Evolutionary conservation across 2,113 vertebrate genomes (phyloP).

Genomic region (Chloropsis cyanopogon): DNA sequence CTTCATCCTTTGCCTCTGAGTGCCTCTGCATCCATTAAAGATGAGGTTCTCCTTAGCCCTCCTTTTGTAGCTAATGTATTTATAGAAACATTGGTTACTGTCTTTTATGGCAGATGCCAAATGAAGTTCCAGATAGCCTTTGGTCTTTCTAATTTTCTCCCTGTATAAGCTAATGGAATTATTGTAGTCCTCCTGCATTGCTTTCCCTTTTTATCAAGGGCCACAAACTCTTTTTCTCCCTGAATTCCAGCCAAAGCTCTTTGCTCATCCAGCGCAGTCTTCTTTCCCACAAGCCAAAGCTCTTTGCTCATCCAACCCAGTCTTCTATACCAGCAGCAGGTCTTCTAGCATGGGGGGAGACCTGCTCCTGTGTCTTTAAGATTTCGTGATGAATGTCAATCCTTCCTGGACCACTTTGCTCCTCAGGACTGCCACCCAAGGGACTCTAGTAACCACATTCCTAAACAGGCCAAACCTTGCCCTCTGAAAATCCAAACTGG

Average conservation of each 20-base stretch:
- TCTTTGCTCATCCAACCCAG: background rate
- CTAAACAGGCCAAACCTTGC: background rate
- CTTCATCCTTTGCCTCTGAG: background rate
- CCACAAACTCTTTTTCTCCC: background rate
- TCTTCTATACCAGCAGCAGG: background rate
- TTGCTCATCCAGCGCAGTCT: background rate
- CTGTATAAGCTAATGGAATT: background rate
- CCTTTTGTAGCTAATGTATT: background rate
- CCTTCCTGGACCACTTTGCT: background rate
- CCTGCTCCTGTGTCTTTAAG: background rate
- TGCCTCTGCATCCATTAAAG: background rate
- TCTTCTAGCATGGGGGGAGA: background rate
- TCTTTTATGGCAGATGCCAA: background rate
- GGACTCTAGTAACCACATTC: no score
- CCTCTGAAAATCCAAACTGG: background rate
- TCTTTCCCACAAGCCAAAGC: background rate
- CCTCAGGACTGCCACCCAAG: background rate
- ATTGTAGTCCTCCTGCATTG: background rate
- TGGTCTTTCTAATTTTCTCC: background rate
- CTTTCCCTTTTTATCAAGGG: background rate
- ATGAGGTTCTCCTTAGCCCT: background rate
- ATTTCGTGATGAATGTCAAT: background rate
- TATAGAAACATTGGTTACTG: background rate
- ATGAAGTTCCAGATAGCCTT: background rate
- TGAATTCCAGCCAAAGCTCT: background rate